These are phyloP conservation scores for Parasteatoda tepidariorum DNA, from an alignment of 1,140 invertebrate genomes.

Conservation along the genomic window DNA sequence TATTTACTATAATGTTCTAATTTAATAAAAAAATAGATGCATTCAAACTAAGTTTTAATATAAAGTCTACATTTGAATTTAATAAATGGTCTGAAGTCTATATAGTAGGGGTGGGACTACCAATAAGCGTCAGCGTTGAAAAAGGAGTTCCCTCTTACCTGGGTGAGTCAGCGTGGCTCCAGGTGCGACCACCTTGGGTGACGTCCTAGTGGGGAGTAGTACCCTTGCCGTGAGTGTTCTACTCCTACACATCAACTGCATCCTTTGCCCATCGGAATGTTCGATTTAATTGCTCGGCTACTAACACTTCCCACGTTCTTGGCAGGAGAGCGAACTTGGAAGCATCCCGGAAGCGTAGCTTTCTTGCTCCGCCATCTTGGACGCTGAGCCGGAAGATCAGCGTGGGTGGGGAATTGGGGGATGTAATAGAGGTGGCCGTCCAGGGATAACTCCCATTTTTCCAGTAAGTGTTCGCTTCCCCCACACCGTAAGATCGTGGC, in stretches of 20 bases:
- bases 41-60: no score
- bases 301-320: not conserved
- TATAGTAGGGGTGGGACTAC: no score
- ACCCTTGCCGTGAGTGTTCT: not conserved
- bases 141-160: not conserved
- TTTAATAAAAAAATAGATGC: no score
- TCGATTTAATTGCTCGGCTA: not conserved
- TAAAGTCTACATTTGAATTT: no score
- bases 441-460: not conserved
- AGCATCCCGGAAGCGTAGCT: not conserved
- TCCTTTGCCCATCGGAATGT: not conserved
- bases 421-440: not conserved
- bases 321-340: not conserved
- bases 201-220: not conserved
- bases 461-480: not conserved
- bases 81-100: no score
- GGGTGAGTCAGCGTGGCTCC: not conserved
- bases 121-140: not conserved
- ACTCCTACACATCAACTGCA: not conserved
- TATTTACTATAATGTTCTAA: no score
- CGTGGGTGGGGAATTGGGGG: not conserved
- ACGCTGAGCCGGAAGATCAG: not conserved
- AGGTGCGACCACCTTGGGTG: not conserved
- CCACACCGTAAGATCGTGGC: not conserved
- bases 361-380: slow-evolving; percentile 38